Base-by-base conservation (phyloP, 2,888 invertebrate genomes). In the Lathronympha strigana region DNA sequence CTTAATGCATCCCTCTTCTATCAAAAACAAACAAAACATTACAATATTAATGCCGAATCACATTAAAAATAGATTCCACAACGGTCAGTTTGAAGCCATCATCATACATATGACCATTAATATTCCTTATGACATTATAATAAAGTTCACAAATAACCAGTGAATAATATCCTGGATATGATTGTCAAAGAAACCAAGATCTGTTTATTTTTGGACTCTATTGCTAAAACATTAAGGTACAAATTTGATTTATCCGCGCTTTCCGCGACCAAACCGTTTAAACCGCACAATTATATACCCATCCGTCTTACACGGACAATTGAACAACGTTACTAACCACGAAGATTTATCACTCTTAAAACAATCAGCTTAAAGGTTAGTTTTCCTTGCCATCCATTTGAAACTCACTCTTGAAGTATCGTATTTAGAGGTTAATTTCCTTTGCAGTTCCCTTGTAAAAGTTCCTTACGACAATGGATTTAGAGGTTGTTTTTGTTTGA, bases 281-380 rank as follows among this genome's bases (percentile, higher is more conserved):
- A 31, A 60, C 47, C 60, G 51, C 63, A 66, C 75, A 74, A 77
- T 78, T 78, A 77, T 73, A 76, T 71, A 67, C 50, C 72, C 76
- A 78, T 78, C 77, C 72, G 71, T 77, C 77, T 76, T 74, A 71
- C 71, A 71, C 74, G 73, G 70, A 69, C 76, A 75, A 77, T 74
- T 76, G 75, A 69, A 45, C 63, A 68, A 68, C 63, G 66, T 51
- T 57, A 69, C 53, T 61, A 40, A 51, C 60, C 28, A n/a, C 21
- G 50, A 58, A 58, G 54, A 61, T 47, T 15, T 50, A 57, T 43
- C 21, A 23, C 51, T 57, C 68, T 60, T 68, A 68, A 67, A 51
- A 17, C 60, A n/a, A 66, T 53, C 1, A 50, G 9, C 49, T 50
- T 67, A 71, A 61, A 66, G 57, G 54, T 51, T 51, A 49, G 51